These are phyloP conservation scores for Indicator indicator DNA, from an alignment of 2,113 vertebrate genomes.

Conservation along the genomic window DNA sequence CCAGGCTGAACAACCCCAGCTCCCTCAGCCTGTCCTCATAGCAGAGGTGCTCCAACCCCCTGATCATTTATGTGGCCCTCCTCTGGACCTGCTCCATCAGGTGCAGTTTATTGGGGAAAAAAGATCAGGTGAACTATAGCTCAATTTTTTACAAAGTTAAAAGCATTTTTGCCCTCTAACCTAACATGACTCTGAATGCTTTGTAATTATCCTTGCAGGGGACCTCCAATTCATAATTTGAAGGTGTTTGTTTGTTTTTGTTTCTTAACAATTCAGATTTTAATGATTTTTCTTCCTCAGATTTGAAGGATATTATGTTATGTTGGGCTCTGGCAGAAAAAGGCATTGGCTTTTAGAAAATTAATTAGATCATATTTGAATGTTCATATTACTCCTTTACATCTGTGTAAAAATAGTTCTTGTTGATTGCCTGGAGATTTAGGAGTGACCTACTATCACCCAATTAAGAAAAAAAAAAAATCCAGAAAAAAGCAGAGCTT, in stretches of 20 bases:
- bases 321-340: constrained; percentile 57
- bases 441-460: constrained; percentile 47
- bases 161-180: not conserved
- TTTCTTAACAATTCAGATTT: not conserved
- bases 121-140: not conserved
- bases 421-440: constrained; percentile 55
- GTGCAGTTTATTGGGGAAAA: not conserved
- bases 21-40: too few relatives aligned
- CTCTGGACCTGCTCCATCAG: too few relatives aligned
- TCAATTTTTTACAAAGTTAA: not conserved
- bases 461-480: not conserved
- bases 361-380: constrained; percentile 74
- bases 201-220: not conserved
- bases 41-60: too few relatives aligned
- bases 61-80: too few relatives aligned
- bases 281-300: constrained; percentile 42
- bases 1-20: too few relatives aligned
- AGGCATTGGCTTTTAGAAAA: constrained; percentile 63
- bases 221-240: not conserved
- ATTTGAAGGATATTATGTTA: constrained; percentile 36
- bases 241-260: not conserved
- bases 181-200: not conserved
- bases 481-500: constrained; percentile 8
- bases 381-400: constrained; percentile 64
- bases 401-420: constrained; percentile 68